Evolutionary conservation across 1,140 invertebrate species (phyloP).

Genomic region (Brachystomella parvula): DNA sequence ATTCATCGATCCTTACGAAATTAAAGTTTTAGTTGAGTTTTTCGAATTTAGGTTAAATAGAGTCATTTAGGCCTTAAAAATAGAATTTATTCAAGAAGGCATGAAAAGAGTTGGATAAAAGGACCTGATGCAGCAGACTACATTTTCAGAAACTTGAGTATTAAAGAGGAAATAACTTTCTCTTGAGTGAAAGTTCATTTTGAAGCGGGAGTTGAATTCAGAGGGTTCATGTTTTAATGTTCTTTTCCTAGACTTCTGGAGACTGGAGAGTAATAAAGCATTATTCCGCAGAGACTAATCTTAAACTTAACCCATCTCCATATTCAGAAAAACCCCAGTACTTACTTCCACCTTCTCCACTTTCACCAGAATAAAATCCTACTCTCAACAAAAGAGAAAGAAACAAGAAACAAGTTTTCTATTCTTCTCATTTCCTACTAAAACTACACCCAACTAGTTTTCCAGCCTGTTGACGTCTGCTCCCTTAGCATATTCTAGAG

Average conservation of each 20-base stretch:
- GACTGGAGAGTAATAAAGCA: conserved; percentile 7
- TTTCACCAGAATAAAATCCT: neutral
- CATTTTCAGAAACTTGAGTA: too few relatives aligned
- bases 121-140: too few relatives aligned
- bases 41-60: too few relatives aligned
- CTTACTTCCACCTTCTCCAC: neutral
- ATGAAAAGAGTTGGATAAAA: too few relatives aligned
- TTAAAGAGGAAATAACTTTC: neutral
- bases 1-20: too few relatives aligned
- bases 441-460: neutral
- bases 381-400: neutral
- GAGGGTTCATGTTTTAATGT: neutral
- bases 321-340: neutral
- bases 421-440: neutral
- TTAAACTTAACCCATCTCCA: neutral
- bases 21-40: too few relatives aligned
- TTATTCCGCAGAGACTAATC: conserved; percentile 9
- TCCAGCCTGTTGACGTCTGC: conserved; percentile 8
- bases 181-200: neutral
- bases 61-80: too few relatives aligned
- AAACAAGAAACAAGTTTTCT: neutral
- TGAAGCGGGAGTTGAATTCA: neutral
- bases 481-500: too few relatives aligned
- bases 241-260: too few relatives aligned
- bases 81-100: too few relatives aligned